Evolutionary conservation across 2,797 vertebrate genomes (phyloP).

Genomic region (Percopsis omiscomaycus): DNA sequence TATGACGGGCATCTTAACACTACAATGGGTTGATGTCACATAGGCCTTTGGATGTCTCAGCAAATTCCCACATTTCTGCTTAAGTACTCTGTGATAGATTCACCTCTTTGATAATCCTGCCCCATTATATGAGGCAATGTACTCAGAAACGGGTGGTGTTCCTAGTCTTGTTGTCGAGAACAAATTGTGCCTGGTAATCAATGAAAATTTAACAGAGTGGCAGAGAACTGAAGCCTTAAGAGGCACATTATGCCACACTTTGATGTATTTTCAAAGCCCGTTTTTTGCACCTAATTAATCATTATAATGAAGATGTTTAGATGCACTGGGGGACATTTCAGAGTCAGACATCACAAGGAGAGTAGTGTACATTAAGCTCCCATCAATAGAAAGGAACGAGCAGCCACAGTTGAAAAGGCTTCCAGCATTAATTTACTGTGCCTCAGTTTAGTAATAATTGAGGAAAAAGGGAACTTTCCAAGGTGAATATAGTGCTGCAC

Average conservation of each 20-base stretch:
- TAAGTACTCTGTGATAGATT: conserved; percentile 35
- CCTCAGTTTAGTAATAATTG: conserved; percentile 3
- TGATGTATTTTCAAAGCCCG: conserved; percentile 71
- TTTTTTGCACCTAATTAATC: conserved; percentile 62
- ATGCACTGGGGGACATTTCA: conserved; percentile 38
- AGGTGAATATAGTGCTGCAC: conserved; percentile 38
- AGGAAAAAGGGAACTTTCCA: conserved; percentile 35
- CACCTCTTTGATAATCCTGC: conserved; percentile 26
- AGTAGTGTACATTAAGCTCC: conserved; percentile 14
- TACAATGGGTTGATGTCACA: neutral
- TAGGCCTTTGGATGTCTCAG: neutral
- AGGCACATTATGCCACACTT: conserved; percentile 60
- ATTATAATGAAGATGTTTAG: conserved; percentile 48
- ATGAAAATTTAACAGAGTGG: conserved; percentile 68
- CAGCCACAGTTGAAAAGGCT: conserved; percentile 22
- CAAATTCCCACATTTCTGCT: conserved; percentile 21
- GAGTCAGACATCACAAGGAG: conserved; percentile 20
- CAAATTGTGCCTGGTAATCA: conserved; percentile 68
- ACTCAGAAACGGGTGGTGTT: conserved; percentile 47
- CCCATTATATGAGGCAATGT: conserved; percentile 30
- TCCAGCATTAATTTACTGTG: neutral
- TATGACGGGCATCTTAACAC: neutral
- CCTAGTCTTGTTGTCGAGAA: conserved; percentile 45
- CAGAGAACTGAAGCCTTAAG: conserved; percentile 44
- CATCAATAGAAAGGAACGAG: conserved; percentile 14